A percentile compares a stretch with the other conserved stretches of the same genome.
Conservation (phyloP, 2,113 vertebrate species). For the Percina caprodes region DNA sequence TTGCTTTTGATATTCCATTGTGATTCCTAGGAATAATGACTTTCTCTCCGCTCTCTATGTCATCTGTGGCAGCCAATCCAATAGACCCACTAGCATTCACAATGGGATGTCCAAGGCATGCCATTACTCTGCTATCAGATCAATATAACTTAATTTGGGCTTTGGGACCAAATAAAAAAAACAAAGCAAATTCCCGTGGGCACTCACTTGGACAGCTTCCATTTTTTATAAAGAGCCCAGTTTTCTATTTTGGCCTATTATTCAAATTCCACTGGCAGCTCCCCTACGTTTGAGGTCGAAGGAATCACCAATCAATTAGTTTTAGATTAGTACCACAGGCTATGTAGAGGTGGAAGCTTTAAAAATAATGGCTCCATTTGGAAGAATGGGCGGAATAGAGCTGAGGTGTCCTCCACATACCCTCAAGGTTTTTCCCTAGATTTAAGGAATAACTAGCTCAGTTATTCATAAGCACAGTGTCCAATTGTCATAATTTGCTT, state of each 20-base stretch:
- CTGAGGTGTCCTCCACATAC: conserved; percentile 32
- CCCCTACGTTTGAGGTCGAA: not conserved
- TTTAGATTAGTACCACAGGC: conserved; percentile 65
- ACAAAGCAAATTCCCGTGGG: conserved; percentile 31
- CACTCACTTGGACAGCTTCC: conserved; percentile 18
- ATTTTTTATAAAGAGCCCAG: conserved; percentile 24
- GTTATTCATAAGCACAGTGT: conserved; percentile 47
- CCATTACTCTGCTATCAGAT: conserved; percentile 59
- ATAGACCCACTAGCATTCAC: conserved; percentile 39
- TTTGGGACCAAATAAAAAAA: conserved; percentile 43
- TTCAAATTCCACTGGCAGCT: conserved; percentile 43
- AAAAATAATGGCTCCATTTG: conserved; percentile 61
- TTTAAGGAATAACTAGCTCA: conserved; percentile 48
- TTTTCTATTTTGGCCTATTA: conserved; percentile 44
- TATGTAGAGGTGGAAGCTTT: conserved; percentile 36
- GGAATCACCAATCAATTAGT: conserved; percentile 65
- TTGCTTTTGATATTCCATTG: conserved; percentile 25
- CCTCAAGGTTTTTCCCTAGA: conserved; percentile 37
- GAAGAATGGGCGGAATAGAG: conserved; percentile 12
- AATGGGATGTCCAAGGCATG: conserved; percentile 27
- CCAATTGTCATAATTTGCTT: conserved; percentile 14
- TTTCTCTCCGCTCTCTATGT: conserved; percentile 33
- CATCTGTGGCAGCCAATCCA: conserved; percentile 38
- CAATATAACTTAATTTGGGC: conserved; percentile 62
- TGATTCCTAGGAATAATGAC: conserved; percentile 36